Evolutionary conservation across 2,888 invertebrate species (phyloP).

Genomic region (Phoronis australis): DNA sequence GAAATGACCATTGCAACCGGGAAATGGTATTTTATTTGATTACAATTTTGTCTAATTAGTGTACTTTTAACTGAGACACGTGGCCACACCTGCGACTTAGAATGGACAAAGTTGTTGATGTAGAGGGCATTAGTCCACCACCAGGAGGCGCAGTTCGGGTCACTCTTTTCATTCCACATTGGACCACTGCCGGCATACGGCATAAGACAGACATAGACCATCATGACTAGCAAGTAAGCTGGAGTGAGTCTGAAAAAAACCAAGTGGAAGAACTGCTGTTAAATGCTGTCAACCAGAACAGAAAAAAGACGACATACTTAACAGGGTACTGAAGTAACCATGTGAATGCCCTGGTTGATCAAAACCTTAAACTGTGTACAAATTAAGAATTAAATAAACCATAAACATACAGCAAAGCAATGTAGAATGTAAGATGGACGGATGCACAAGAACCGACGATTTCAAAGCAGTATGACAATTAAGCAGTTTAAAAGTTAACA

Average conservation of each 20-base stretch:
- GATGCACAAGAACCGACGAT: too few relatives aligned
- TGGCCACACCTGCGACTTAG: not conserved
- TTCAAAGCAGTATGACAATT: too few relatives aligned
- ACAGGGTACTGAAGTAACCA: not conserved
- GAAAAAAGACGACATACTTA: too few relatives aligned
- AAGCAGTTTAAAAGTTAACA: too few relatives aligned
- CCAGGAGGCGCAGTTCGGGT: conserved; percentile 17
- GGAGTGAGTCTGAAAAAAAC: conserved; percentile 25
- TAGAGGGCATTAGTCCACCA: conserved; percentile 37
- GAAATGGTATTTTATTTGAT: too few relatives aligned
- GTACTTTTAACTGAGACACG: too few relatives aligned
- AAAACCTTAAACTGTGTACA: not conserved
- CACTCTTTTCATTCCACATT: conserved; percentile 16
- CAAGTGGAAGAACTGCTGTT: not conserved
- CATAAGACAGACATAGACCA: conserved; percentile 26
- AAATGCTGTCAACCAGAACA: not conserved
- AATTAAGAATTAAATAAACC: not conserved
- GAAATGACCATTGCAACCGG: too few relatives aligned
- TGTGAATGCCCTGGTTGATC: not conserved
- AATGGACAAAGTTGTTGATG: conserved; percentile 26
- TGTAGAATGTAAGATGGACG: too few relatives aligned
- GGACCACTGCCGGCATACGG: conserved; percentile 29
- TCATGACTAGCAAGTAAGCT: conserved; percentile 30
- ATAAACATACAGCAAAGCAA: too few relatives aligned
- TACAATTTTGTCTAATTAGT: too few relatives aligned